Evolutionary conservation across 2,113 vertebrate species (phyloP).

Genomic region (Albula goreensis): DNA sequence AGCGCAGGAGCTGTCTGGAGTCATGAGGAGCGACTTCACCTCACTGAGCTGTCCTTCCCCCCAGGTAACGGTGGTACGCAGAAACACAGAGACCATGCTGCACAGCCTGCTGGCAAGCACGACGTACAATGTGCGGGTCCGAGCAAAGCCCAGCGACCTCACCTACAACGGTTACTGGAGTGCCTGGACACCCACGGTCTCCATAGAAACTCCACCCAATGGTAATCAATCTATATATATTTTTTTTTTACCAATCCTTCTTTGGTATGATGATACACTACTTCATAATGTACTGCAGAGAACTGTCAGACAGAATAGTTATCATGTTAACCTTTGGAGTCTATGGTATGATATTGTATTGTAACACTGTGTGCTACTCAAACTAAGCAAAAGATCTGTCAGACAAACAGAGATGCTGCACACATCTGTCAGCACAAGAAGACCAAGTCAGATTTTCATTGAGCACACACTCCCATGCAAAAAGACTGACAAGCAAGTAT

Average conservation of each 20-base stretch:
- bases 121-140: conserved; percentile 71
- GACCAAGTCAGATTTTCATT: no score
- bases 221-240: conserved; percentile 41
- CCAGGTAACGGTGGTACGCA: conserved; percentile 68
- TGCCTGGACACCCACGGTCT: conserved; percentile 72
- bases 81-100: conserved; percentile 67
- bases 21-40: neutral
- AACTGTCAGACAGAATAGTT: neutral
- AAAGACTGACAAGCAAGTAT: no score
- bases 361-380: no score
- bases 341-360: no score
- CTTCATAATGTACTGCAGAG: neutral
- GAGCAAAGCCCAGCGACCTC: conserved; percentile 74
- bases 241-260: neutral
- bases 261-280: neutral
- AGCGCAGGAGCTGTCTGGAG: no score
- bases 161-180: conserved; percentile 81
- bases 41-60: neutral
- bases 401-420: no score
- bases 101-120: conserved; percentile 65
- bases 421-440: no score
- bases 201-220: conserved; percentile 62
- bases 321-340: no score
- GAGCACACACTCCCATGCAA: no score
- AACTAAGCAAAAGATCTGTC: no score